Conservation (phyloP, 1,140 invertebrate species). For the Anadara kagoshimensis region DNA sequence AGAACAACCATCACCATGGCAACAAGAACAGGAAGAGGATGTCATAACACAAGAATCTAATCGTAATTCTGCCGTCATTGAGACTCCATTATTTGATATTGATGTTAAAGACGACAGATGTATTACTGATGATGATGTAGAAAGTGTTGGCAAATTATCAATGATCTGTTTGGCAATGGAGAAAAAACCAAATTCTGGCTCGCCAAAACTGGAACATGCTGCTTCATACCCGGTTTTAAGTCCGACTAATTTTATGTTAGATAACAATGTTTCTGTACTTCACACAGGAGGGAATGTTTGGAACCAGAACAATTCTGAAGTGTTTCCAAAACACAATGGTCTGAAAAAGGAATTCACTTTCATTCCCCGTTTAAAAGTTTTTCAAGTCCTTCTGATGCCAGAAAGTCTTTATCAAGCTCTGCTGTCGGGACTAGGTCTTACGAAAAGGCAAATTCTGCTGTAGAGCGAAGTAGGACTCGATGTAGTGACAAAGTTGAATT, state of each 20-base stretch:
- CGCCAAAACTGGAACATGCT: conserved; percentile 41
- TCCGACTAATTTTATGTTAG: conserved; percentile 28
- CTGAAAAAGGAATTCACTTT: conserved; percentile 14
- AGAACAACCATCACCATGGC: too few species aligned
- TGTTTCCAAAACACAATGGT: not conserved
- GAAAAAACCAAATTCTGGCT: conserved; percentile 23
- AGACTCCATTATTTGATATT: too few species aligned
- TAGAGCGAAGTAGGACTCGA: too few species aligned
- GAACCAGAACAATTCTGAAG: conserved; percentile 28
- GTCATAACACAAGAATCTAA: too few species aligned
- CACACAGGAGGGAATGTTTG: conserved; percentile 25
- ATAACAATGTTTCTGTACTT: conserved; percentile 25
- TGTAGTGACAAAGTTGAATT: too few species aligned
- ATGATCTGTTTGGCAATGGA: conserved; percentile 46
- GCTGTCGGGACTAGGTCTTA: too few species aligned
- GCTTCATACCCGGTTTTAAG: conserved; percentile 44
- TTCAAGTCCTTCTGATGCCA: too few species aligned
- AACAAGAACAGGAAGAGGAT: too few species aligned
- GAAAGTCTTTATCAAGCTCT: too few species aligned
- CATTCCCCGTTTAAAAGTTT: conserved; percentile 3
- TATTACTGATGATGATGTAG: conserved; percentile 24
- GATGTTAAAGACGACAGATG: too few species aligned
- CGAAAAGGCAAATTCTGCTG: too few species aligned
- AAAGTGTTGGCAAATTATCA: conserved; percentile 42
- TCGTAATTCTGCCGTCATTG: too few species aligned